Evolutionary conservation across 2,888 invertebrate species (phyloP), one percentile per base, ranked within the genome.

Genomic region (Pemphredon lugubris): DNA sequence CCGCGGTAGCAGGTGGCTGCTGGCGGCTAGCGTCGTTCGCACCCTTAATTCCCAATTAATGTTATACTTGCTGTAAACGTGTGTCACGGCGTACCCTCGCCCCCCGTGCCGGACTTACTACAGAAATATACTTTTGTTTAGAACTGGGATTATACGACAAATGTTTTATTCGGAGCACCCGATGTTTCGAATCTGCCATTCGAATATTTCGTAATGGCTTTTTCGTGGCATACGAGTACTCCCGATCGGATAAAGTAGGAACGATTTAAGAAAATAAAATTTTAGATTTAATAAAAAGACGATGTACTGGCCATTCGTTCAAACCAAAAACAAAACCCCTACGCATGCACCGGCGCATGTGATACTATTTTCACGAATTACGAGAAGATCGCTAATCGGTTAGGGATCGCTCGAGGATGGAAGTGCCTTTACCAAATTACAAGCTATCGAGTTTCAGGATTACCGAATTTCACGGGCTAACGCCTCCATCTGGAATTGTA

Each of bases 41-140:
- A 85, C 85, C 87, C 88, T 88, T 89, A 89, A 89, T 89, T 87
- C 88, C 86, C 88, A 89, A 89, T 89, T 89, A 89, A 89, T 87
- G 86, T 72, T 78, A 68, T 64, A 67, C 64, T 42, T 73, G 67
- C 69, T 66, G 69, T 77, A 72, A 78, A 77, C 74, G 64, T 37
- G 44, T 48, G 57, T 37, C n/a, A n/a, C n/a, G n/a, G n/a, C 51
- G 20, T 11, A 14, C 30, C 5, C n/a, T n/a, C 30, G 13, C 47
- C 6, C 30, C 16, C 30, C 3, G 11, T 21, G 11, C 42, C n/a
- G 21, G 2, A 5, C 13, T 21, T 13, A 23, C n/a, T 26, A 26
- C 26, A 26, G 26, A 26, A 26, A 26, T 26, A 26, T 26, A 26
- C 26, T 7, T n/a, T n/a, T 26, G 7, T 26, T 26, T 26, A n/a